Evolutionary conservation across 1,140 invertebrate genomes (phyloP).

Genomic region (Goniozus legneri): DNA sequence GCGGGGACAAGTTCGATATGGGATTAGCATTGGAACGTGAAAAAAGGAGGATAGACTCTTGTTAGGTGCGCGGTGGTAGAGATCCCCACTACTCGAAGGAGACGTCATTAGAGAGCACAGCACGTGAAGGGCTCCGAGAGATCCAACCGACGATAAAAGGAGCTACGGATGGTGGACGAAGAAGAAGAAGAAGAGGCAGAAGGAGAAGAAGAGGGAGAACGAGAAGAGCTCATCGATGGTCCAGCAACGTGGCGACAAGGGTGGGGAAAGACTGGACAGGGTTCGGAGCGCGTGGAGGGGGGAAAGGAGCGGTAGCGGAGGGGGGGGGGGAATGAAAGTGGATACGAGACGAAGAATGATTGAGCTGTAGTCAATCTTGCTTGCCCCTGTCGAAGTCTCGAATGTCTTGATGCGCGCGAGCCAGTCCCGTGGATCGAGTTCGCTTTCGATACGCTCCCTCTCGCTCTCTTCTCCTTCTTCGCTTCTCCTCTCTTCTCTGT

Average conservation of each 20-base stretch:
- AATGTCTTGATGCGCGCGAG: constrained; percentile 51
- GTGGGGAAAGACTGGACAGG: background rate
- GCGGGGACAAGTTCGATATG: too few relatives aligned
- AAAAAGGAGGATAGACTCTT: constrained; percentile 45
- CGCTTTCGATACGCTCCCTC: constrained; percentile 34
- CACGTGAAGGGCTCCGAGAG: constrained; percentile 47
- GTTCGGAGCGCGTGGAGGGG: background rate
- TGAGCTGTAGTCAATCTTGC: constrained; percentile 54
- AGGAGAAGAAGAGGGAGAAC: constrained; percentile 12
- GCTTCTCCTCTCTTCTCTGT: background rate
- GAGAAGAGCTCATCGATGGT: too few relatives aligned
- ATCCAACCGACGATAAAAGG: constrained; percentile 42
- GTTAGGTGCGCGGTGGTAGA: constrained; percentile 44
- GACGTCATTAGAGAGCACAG: constrained; percentile 52
- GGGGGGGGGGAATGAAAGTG: constrained; percentile 18
- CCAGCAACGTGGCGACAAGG: background rate
- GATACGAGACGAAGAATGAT: constrained; percentile 52
- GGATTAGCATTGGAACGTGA: constrained; percentile 51
- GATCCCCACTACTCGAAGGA: constrained; percentile 36
- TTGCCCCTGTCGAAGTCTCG: constrained; percentile 47
- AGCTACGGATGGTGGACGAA: constrained; percentile 2
- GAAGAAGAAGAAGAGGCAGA: constrained; percentile 9
- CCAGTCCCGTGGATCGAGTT: constrained; percentile 44
- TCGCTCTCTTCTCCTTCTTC: constrained; percentile 15
- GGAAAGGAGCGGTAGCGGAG: background rate